Percentiles rank a stretch among this genome's conserved stretches.
These are phyloP conservation scores for Huso huso DNA, from an alignment of 2,797 vertebrate species.

Conservation along the genomic window DNA sequence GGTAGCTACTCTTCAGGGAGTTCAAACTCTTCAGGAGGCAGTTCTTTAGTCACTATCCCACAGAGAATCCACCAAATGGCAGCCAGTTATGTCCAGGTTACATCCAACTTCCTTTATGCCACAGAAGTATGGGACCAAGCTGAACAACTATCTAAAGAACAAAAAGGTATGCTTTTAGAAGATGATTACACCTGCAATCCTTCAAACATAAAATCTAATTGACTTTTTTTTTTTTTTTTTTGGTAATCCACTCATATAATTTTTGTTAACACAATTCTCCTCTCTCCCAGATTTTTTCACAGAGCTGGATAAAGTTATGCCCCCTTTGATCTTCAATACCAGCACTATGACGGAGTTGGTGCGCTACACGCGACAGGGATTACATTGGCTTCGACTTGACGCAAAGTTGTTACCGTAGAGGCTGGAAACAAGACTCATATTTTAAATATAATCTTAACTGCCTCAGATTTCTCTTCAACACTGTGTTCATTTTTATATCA, in stretches of 20 bases:
- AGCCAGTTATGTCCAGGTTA: constrained; percentile 97
- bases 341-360: constrained; percentile 98
- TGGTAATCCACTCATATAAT: too few species aligned
- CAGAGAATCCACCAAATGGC: constrained; percentile 99
- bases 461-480: constrained; percentile 86
- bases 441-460: constrained; percentile 54
- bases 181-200: too few species aligned
- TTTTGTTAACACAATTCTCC: constrained; percentile 9
- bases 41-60: constrained; percentile 92
- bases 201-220: too few species aligned
- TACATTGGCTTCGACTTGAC: constrained; percentile 93
- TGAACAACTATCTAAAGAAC: constrained; percentile 89
- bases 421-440: constrained; percentile 28
- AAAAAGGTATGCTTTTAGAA: constrained; percentile 68
- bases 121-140: constrained; percentile 99
- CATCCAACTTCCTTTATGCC: constrained; percentile 94
- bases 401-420: constrained; percentile 73
- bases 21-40: constrained; percentile 71
- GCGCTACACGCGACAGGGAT: constrained; percentile 91
- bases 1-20: constrained; percentile 78
- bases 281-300: constrained; percentile 81
- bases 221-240: too few species aligned
- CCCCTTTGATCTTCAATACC: constrained; percentile 90
- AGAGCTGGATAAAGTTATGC: constrained; percentile 95
- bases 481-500: constrained; percentile 83